Base-by-base conservation (phyloP, 2,797 vertebrate species). In the Dicrostonyx torquatus region DNA sequence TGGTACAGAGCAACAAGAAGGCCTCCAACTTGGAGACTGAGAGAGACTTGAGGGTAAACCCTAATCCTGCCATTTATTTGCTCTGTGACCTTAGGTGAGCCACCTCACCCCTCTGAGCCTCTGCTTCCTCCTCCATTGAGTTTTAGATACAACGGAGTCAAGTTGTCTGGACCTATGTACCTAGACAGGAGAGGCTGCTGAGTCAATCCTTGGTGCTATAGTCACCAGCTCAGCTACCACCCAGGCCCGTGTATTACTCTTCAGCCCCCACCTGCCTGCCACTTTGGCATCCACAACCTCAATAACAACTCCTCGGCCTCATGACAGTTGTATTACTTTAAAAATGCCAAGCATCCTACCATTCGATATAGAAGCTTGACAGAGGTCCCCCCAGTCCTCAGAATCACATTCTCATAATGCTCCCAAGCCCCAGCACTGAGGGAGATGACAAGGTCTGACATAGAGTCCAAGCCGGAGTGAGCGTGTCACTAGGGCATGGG, bases 61-160 rank as follows among this genome's bases (percentile, higher is more conserved):
- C 15, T 62, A 79, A 68, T 37, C 86, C 40, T 80, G 77, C 75
- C 40, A 78, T 45, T 22, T 29, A 75, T 26, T 77, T 53, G 48
- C 90, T 77, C n/a, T 80, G 72, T 68, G 86, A 93, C 45, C 84
- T 92, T 50, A 82, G 68, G 43, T 73, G 26, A 95, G 66, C 78
- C 93, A 37, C 77, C 29, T 48, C 82, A 68, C 45, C 26, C 83
- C 89, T 90, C 73, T 55, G 80, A 87, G 78, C 53, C 91, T 90
- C 58, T 48, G 75, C 17, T 45, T 68, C 60, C 82, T 40, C 50
- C 53, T 66, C 58, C 6, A 17, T 73, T 75, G 50, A 92, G 82
- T 77, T 24, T 85, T 66, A 37, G 68, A 55, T 15, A 72, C 15
- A 77, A 12, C 37, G 43, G 34, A 73, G 84, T 73, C 58, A 87